Conservation (phyloP, 2,888 invertebrate genomes). For the Acanthosepion lycidas region DNA sequence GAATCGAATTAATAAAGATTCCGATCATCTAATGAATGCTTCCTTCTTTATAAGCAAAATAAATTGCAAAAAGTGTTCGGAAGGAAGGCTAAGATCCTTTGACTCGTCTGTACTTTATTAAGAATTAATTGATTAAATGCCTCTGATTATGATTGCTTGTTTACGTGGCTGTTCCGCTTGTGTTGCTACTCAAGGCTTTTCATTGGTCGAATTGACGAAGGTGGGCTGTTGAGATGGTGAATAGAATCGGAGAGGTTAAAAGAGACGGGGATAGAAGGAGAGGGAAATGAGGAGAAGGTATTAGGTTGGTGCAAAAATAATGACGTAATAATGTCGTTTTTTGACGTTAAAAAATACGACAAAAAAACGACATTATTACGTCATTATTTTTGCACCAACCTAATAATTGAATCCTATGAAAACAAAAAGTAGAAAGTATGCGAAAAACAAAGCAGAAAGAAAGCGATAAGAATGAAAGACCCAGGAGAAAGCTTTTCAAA, state of each 20-base stretch:
- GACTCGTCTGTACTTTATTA: background rate
- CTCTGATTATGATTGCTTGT: conserved; percentile 33
- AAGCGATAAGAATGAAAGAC: background rate
- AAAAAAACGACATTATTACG: no score
- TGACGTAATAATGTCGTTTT: no score
- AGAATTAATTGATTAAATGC: conserved; percentile 33
- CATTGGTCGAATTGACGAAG: background rate
- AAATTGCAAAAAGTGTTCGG: background rate
- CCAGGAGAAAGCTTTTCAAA: no score
- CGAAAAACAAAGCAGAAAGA: background rate
- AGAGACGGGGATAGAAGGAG: background rate
- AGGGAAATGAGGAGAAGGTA: no score
- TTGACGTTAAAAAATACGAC: no score
- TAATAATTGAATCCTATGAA: background rate
- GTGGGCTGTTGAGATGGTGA: background rate
- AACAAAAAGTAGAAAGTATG: background rate
- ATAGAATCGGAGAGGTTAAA: background rate
- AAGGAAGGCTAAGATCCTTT: background rate
- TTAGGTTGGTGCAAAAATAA: no score
- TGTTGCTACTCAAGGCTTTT: background rate
- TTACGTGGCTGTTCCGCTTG: background rate
- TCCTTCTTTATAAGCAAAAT: no score
- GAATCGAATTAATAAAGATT: background rate
- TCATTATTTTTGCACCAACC: no score
- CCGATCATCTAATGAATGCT: no score